These are phyloP conservation scores for Myripristis murdjan DNA, from an alignment of 2,797 vertebrate genomes.

Conservation along the genomic window DNA sequence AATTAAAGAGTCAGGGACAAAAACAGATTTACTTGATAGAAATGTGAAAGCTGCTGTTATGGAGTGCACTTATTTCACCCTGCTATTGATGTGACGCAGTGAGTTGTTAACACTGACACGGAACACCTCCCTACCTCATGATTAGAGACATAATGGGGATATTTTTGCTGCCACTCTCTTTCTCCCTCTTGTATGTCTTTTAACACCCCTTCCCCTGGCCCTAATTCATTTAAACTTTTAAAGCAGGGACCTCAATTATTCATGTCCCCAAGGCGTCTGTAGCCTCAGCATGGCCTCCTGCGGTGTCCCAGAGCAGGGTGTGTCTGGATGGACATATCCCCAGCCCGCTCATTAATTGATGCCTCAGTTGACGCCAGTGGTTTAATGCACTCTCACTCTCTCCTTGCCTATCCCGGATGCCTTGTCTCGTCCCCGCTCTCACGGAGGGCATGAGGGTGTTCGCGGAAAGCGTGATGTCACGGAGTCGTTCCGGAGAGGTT, in stretches of 20 bases:
- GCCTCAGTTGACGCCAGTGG: constrained; percentile 69
- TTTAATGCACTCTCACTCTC: constrained; percentile 79
- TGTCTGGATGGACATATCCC: constrained; percentile 78
- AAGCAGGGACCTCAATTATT: constrained; percentile 80
- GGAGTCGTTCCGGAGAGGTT: constrained; percentile 56
- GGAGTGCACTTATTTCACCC: not conserved
- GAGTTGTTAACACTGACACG: constrained; percentile 18
- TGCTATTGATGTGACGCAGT: constrained; percentile 14
- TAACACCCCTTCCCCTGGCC: constrained; percentile 64
- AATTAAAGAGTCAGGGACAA: not conserved
- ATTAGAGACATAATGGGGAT: constrained; percentile 55
- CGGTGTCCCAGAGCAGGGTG: constrained; percentile 66
- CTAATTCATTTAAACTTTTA: constrained; percentile 81
- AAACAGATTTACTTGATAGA: not conserved
- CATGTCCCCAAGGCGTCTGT: constrained; percentile 68
- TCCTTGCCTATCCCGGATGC: constrained; percentile 47
- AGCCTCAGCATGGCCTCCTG: constrained; percentile 58
- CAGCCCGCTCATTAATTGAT: constrained; percentile 83
- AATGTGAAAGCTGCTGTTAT: not conserved
- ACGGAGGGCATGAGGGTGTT: constrained; percentile 39
- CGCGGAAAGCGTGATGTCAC: constrained; percentile 59
- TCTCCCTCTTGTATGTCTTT: constrained; percentile 56
- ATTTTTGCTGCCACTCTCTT: constrained; percentile 45
- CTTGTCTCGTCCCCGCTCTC: constrained; percentile 45
- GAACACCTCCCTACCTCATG: constrained; percentile 25